Base-by-base conservation (phyloP, 2,888 invertebrate species). In the Sclerodermus sp. region DNA sequence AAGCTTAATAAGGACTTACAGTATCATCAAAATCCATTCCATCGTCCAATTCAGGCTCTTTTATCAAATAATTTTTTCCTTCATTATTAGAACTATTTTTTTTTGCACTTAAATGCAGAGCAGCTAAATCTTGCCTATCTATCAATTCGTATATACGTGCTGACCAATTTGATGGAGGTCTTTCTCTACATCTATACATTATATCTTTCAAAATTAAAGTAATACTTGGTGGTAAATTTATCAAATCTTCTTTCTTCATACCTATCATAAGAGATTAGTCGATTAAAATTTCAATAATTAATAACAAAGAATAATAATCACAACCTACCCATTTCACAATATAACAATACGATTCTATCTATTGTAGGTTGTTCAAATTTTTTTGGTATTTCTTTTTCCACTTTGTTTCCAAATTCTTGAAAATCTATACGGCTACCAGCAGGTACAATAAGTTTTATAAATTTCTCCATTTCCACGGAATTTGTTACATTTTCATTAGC, bases 91-190 rank as follows among this genome's bases (percentile, higher is more conserved):
- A 18, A 18, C n/a, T 17, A 2, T 53, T 31, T 12, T 51, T 42
- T 3, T 58, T 34, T 9, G 61, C 57, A 17, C 59, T 60, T 12
- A 67, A 58, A 53, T 74, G 68, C 58, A 86, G 82, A 1, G 82
- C 79, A 0, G 87, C 87, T 53, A 91, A 79, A 76, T 91, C 91
- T 62, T 87, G 85, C 12, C 91, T 78, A 78, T 85, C 87, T 34
- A 90, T 82, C 31, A 92, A 81, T 49, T 83, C 82, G 75, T 90
- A 91, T 0, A 88, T 87, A 17, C 83, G 82, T 16, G 83, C 80
- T 0, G 88, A 85, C 89, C 91, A 91, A 73, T 85, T 85, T 29
- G 85, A 81, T 0, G 89, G 88, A 0, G 91, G 91, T 50, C 83
- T 82, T 64, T 84, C 83, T 66, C 90, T 83, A 62, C 89, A 88